Conservation (phyloP, 2,888 invertebrate species). For the Ernsta delagoae region DNA sequence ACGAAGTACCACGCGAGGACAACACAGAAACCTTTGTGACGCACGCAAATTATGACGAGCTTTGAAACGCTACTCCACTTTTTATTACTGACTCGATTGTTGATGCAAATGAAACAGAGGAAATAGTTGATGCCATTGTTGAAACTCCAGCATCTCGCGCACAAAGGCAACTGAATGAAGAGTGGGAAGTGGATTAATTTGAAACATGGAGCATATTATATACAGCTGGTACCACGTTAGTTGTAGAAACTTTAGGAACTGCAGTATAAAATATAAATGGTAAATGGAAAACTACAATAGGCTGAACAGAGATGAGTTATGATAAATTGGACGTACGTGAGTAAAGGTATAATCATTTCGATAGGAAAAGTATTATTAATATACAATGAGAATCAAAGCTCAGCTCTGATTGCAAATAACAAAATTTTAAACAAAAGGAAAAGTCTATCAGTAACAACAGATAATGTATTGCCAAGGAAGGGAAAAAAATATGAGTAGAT, state of each 20-base stretch:
- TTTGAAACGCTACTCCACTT: constrained; percentile 33
- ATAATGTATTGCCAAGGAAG: too few relatives aligned
- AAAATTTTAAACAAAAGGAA: not conserved
- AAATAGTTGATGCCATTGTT: constrained; percentile 36
- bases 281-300: not conserved
- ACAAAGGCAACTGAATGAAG: constrained; percentile 32
- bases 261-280: constrained; percentile 11
- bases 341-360: not conserved
- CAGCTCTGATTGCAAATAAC: not conserved
- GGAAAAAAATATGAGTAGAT: too few relatives aligned
- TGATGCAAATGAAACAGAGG: constrained; percentile 38
- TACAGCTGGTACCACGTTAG: constrained; percentile 23
- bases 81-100: constrained; percentile 34
- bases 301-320: not conserved
- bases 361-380: not conserved
- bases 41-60: constrained; percentile 32
- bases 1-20: not conserved
- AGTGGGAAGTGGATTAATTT: constrained; percentile 37
- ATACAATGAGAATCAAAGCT: not conserved
- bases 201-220: constrained; percentile 24
- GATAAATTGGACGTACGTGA: not conserved
- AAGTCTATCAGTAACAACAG: not conserved
- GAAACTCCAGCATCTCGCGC: constrained; percentile 13
- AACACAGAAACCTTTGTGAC: constrained; percentile 27
- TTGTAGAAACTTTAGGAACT: constrained; percentile 23